Evolutionary conservation across 2,888 invertebrate species (phyloP).

Genomic region (Dolomedes plantarius): DNA sequence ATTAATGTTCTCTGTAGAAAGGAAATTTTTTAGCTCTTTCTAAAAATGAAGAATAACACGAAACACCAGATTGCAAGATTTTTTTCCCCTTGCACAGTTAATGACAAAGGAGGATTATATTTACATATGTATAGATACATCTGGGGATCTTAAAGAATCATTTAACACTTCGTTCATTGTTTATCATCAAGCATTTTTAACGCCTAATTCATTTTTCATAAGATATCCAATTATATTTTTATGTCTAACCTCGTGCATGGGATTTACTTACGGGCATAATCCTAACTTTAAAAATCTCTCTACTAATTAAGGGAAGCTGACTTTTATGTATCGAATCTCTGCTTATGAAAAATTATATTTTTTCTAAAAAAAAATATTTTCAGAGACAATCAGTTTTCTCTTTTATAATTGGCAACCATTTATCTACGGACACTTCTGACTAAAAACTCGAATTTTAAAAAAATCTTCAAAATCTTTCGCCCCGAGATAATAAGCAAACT

Average conservation of each 20-base stretch:
- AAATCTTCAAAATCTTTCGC: constrained; percentile 34
- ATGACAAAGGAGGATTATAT: background rate
- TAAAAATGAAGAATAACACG: too few species aligned
- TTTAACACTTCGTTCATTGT: background rate
- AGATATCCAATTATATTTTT: background rate
- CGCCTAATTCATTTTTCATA: background rate
- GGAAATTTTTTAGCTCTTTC: background rate
- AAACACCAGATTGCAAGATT: too few species aligned
- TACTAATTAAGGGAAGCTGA: background rate
- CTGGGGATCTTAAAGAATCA: background rate
- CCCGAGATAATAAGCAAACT: constrained; percentile 65
- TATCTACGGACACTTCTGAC: constrained; percentile 12
- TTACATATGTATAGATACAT: background rate
- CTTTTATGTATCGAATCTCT: background rate
- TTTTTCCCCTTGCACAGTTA: too few species aligned
- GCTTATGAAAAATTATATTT: background rate
- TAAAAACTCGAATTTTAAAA: constrained; percentile 17
- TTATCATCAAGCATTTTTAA: background rate
- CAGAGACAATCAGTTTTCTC: background rate
- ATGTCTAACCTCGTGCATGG: background rate
- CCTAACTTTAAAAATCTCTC: background rate
- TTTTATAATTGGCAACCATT: constrained; percentile 63
- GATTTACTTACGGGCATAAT: constrained; percentile 3
- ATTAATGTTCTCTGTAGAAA: background rate
- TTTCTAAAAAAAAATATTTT: background rate